phyloP scores from a whole-genome alignment of 2,113 vertebrate genomes.

The Perca flavescens region DNA sequence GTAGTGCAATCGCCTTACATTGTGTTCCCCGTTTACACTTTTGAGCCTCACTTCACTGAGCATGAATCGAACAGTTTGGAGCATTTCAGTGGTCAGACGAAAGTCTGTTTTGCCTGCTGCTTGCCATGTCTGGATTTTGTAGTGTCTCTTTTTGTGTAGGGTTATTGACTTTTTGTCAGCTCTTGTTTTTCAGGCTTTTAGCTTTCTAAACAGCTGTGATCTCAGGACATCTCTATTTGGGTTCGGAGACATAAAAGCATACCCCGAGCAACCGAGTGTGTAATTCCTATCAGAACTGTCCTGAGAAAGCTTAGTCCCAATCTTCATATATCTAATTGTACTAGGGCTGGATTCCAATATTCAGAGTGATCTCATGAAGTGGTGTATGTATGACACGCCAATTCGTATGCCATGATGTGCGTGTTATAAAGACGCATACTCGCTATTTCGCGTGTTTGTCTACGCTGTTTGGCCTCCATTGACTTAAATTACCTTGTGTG shows the following conservation, averaged over 20 bases:
- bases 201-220: conserved; percentile 39
- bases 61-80: conserved; percentile 2
- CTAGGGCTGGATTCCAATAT: too few species aligned
- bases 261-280: neutral
- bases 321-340: neutral
- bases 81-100: neutral
- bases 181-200: conserved; percentile 39
- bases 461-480: too few species aligned
- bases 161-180: conserved; percentile 62
- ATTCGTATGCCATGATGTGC: too few species aligned
- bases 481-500: too few species aligned
- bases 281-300: neutral
- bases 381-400: too few species aligned
- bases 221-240: conserved; percentile 35
- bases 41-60: neutral
- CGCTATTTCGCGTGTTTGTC: too few species aligned
- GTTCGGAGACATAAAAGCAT: neutral
- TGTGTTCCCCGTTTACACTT: neutral
- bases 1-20: neutral
- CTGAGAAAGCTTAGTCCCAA: neutral
- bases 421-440: too few species aligned
- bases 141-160: conserved; percentile 39
- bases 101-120: conserved; percentile 26
- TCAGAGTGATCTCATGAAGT: too few species aligned
- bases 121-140: conserved; percentile 33